phyloP scores from a whole-genome alignment of 1,140 invertebrate genomes.

The Zaprionus lachaisei region DNA sequence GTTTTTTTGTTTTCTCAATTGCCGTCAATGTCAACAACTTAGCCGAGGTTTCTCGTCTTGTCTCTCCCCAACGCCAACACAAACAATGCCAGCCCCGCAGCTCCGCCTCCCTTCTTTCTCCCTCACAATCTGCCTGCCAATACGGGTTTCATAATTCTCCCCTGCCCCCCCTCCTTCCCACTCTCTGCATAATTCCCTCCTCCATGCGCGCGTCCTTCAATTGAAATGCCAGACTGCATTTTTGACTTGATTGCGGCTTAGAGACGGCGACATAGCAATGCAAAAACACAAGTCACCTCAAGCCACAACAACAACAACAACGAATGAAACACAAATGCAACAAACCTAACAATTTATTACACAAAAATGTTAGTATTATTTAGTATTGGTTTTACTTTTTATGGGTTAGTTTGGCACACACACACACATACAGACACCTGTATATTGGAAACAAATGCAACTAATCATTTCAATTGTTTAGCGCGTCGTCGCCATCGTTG shows the following conservation, averaged over 20 bases:
- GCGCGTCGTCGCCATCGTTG: conserved; percentile 31
- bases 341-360: conserved; percentile 27
- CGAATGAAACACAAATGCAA: conserved; percentile 18
- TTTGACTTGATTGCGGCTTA: conserved; percentile 6
- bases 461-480: conserved; percentile 4
- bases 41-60: background rate
- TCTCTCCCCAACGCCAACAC: conserved; percentile 23
- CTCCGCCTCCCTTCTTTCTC: background rate
- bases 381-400: conserved; percentile 7
- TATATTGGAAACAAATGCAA: conserved; percentile 3
- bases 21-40: conserved; percentile 57
- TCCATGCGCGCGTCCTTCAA: conserved; percentile 60
- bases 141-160: conserved; percentile 38
- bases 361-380: conserved; percentile 12
- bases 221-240: conserved; percentile 26
- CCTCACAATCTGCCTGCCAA: background rate
- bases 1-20: background rate
- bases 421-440: background rate
- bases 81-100: conserved; percentile 20
- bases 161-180: background rate
- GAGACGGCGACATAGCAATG: background rate
- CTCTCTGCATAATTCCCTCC: background rate
- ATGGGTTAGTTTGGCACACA: conserved; percentile 1
- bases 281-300: conserved; percentile 12
- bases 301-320: background rate